Percentiles rank a stretch among this genome's conserved stretches.
Evolutionary conservation across 2,888 invertebrate species (phyloP).

Genomic region (Drosophila neutralis): DNA sequence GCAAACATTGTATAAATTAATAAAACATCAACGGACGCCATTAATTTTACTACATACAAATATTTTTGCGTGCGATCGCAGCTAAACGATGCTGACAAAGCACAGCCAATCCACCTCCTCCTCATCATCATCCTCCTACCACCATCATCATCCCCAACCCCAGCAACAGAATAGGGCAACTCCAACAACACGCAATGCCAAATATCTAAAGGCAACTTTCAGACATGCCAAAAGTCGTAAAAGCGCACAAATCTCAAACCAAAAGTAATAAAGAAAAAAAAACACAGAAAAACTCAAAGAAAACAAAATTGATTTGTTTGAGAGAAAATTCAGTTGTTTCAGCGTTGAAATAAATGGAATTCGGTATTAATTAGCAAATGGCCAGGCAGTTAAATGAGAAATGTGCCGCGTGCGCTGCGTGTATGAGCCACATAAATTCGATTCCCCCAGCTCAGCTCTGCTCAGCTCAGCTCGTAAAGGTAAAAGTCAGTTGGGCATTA

Average conservation of each 20-base stretch:
- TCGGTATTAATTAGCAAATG: conserved; percentile 83
- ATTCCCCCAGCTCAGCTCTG: conserved; percentile 5
- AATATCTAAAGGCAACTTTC: conserved; percentile 24
- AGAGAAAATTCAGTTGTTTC: conserved; percentile 72
- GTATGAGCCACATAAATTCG: conserved; percentile 66
- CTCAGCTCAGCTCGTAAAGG: conserved; percentile 45
- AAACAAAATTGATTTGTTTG: conserved; percentile 74
- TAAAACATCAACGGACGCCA: conserved; percentile 76
- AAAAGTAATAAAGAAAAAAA: conserved; percentile 39
- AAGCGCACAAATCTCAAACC: conserved; percentile 72
- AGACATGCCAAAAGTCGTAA: conserved; percentile 75
- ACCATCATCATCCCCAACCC: not conserved
- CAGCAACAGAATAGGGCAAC: conserved; percentile 5
- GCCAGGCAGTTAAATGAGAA: conserved; percentile 79
- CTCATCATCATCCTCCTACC: too few species aligned
- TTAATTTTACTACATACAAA: conserved; percentile 76
- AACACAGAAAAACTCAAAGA: conserved; percentile 3
- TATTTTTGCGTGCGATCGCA: conserved; percentile 71
- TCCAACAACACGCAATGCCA: conserved; percentile 46
- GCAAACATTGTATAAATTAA: conserved; percentile 69
- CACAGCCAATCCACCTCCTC: conserved; percentile 2
- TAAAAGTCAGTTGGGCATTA: conserved; percentile 58
- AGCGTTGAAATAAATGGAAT: conserved; percentile 72
- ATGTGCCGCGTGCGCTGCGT: conserved; percentile 72
- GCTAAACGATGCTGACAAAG: conserved; percentile 61